Evolutionary conservation across 2,113 vertebrate genomes (phyloP).

Genomic region (Herpailurus yagouaroundi): DNA sequence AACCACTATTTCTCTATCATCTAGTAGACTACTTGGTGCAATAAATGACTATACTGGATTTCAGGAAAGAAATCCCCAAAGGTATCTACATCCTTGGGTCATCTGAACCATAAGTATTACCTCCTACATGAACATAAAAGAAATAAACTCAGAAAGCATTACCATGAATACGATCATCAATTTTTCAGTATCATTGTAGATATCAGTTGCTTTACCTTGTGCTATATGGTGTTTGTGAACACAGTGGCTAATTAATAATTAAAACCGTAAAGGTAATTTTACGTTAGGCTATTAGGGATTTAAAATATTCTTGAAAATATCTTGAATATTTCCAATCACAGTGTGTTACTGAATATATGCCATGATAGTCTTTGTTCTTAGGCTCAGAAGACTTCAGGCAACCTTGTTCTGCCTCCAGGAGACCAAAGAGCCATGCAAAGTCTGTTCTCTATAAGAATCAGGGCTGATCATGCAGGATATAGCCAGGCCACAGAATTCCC

Average conservation of each 20-base stretch:
- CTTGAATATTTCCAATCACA: not conserved
- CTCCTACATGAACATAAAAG: not conserved
- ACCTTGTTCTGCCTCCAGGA: not conserved
- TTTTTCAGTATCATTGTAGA: not conserved
- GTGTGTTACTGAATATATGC: not conserved
- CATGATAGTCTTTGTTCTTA: not conserved
- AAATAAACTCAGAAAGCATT: conserved; percentile 8
- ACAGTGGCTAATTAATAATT: not conserved
- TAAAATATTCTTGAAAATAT: conserved; percentile 26
- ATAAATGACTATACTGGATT: not conserved
- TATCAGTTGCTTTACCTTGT: not conserved
- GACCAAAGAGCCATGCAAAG: not conserved
- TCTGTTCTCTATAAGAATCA: not conserved
- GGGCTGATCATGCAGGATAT: not conserved
- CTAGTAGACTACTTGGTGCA: not conserved
- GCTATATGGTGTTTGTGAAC: not conserved
- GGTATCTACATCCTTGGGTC: not conserved
- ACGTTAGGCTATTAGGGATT: not conserved
- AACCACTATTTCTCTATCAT: not conserved
- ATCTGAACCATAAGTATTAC: not conserved
- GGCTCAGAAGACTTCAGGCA: not conserved
- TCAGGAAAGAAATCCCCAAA: not conserved
- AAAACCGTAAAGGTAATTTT: not conserved
- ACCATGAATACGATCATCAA: not conserved
- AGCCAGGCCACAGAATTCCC: not conserved